phyloP scores from a whole-genome alignment of 2,888 invertebrate genomes.

The Drosophila stalkeri region DNA sequence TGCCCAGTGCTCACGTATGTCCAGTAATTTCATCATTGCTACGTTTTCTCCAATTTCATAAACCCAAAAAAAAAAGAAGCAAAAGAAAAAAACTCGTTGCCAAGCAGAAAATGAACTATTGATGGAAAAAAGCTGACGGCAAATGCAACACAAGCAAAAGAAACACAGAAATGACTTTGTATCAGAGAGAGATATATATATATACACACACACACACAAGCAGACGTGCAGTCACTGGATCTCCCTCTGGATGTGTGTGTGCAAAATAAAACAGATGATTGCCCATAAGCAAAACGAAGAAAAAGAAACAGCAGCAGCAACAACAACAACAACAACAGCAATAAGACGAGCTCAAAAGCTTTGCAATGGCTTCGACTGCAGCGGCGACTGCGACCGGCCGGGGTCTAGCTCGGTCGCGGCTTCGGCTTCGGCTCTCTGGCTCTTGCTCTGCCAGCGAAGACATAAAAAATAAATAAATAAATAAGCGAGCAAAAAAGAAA shows the following conservation, averaged over 20 bases:
- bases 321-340: conserved; percentile 34
- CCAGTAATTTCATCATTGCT: conserved; percentile 78
- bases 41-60: conserved; percentile 75
- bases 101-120: conserved; percentile 78
- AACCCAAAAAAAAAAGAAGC: conserved; percentile 37
- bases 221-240: conserved; percentile 28
- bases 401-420: conserved; percentile 54
- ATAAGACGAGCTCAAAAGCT: conserved; percentile 44
- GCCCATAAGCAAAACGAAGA: conserved; percentile 76
- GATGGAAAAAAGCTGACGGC: conserved; percentile 71
- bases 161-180: conserved; percentile 65
- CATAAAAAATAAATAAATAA: conserved; percentile 68
- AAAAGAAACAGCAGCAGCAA: conserved; percentile 34
- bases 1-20: conserved; percentile 54
- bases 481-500: conserved; percentile 67
- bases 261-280: conserved; percentile 80
- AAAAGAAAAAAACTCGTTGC: conserved; percentile 67
- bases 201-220: conserved; percentile 1
- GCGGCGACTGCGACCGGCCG: conserved; percentile 56
- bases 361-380: conserved; percentile 37
- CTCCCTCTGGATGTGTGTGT: conserved; percentile 39
- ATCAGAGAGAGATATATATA: conserved; percentile 31
- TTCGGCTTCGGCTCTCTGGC: conserved; percentile 52
- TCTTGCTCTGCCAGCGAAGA: conserved; percentile 58
- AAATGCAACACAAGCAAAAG: conserved; percentile 73